Evolutionary conservation across 2,888 invertebrate species (phyloP).

Genomic region (Meloe dianella): DNA sequence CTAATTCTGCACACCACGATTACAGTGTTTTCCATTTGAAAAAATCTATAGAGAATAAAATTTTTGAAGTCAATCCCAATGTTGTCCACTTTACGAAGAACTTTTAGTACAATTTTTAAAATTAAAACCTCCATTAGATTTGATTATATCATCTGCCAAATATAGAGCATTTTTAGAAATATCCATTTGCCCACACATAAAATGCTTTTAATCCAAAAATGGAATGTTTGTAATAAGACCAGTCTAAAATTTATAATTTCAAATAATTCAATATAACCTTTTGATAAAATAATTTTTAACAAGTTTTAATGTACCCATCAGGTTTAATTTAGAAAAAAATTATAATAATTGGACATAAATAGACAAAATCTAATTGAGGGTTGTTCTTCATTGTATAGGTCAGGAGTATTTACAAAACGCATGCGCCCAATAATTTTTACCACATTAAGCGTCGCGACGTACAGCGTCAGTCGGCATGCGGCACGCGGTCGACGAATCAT

Average conservation of each 20-base stretch:
- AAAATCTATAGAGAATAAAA: too few species aligned
- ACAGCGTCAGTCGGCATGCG: conserved; percentile 49
- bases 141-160: neutral
- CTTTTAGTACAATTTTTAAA: neutral
- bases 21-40: too few species aligned
- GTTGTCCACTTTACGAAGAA: too few species aligned
- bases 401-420: conserved; percentile 38
- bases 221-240: neutral
- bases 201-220: neutral
- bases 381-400: conserved; percentile 44
- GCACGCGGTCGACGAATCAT: conserved; percentile 43
- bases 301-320: neutral
- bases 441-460: conserved; percentile 43
- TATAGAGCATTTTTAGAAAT: neutral
- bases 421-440: conserved; percentile 37
- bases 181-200: neutral
- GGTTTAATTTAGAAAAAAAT: neutral
- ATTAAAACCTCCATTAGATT: neutral
- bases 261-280: neutral
- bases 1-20: too few species aligned
- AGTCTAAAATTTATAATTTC: neutral
- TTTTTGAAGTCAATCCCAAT: too few species aligned
- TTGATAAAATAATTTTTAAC: neutral
- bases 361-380: conserved; percentile 29
- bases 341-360: conserved; percentile 17